These are phyloP conservation scores for Siphamia tubifer DNA, from an alignment of 2,113 vertebrate species.

Conservation along the genomic window DNA sequence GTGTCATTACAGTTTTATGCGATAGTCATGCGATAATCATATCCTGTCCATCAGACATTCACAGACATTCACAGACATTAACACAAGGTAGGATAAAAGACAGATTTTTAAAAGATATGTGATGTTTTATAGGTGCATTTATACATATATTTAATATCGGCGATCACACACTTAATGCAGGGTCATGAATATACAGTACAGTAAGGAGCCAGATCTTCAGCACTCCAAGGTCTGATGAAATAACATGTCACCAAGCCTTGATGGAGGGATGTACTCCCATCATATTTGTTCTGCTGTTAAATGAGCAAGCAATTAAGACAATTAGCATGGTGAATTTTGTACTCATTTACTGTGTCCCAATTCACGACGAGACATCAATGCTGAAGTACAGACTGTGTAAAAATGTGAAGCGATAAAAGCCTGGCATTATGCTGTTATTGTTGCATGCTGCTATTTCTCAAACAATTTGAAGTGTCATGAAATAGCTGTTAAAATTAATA, in stretches of 20 bases:
- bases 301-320: too few species aligned
- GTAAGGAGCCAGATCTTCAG: too few species aligned
- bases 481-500: neutral
- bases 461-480: neutral
- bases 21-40: too few species aligned
- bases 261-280: neutral
- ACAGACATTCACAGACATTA: slow-evolving; percentile 7
- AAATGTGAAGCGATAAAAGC: too few species aligned
- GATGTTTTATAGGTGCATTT: too few species aligned
- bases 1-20: neutral
- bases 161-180: neutral
- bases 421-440: slow-evolving; percentile 21
- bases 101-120: neutral
- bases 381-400: too few species aligned
- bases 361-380: too few species aligned
- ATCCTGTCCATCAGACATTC: neutral
- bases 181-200: neutral
- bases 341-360: neutral
- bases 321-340: neutral
- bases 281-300: neutral
- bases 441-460: too few species aligned
- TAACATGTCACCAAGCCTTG: neutral
- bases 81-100: neutral
- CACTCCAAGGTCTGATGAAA: neutral
- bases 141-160: neutral